Evolutionary conservation across 2,797 vertebrate species (phyloP).

Genomic region (Sebastes alutus): DNA sequence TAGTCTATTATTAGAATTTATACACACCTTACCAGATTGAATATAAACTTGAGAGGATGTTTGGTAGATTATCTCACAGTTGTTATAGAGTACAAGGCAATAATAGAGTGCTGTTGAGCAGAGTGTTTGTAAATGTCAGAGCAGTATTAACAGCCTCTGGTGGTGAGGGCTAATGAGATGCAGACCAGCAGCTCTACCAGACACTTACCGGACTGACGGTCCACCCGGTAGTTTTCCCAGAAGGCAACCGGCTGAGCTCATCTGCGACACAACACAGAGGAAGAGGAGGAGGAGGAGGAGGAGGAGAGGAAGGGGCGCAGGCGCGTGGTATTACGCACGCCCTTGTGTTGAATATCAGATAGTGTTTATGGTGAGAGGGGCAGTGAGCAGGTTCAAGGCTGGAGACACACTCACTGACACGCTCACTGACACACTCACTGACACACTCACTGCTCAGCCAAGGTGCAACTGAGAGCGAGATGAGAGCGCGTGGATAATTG

Average conservation of each 20-base stretch:
- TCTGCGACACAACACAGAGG: conserved; percentile 36
- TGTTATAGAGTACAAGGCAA: background rate
- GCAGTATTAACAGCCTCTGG: background rate
- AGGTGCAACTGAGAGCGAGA: conserved; percentile 37
- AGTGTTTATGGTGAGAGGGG: background rate
- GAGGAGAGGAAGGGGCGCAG: background rate
- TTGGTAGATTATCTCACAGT: background rate
- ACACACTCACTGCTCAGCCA: background rate
- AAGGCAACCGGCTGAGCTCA: conserved; percentile 43
- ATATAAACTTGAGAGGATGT: background rate
- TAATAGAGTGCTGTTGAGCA: background rate
- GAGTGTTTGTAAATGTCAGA: background rate
- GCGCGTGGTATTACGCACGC: background rate
- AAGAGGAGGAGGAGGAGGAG: background rate
- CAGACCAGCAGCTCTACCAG: conserved; percentile 4
- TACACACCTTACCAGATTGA: background rate
- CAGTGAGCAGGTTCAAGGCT: background rate
- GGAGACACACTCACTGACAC: background rate
- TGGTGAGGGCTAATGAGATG: background rate
- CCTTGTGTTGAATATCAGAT: background rate
- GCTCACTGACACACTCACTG: background rate
- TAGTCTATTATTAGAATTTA: background rate
- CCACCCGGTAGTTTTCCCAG: conserved; percentile 17
- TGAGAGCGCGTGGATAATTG: conserved; percentile 10
- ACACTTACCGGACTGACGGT: conserved; percentile 2